These are phyloP conservation scores for Conistra vaccinii DNA, from an alignment of 2,888 invertebrate genomes.

Conservation along the genomic window DNA sequence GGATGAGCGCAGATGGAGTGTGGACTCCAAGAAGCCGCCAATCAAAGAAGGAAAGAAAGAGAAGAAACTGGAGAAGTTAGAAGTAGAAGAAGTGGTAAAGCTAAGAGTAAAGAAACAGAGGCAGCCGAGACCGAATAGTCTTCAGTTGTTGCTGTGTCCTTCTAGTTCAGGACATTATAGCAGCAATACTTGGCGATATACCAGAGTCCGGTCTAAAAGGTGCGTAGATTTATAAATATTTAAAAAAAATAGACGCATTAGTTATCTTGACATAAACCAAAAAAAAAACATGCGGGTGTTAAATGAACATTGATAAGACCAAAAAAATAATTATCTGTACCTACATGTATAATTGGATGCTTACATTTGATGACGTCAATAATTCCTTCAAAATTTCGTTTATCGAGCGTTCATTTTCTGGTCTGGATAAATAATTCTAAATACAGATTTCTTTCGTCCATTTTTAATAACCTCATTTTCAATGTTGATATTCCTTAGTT, in stretches of 20 bases:
- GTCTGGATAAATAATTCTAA: too few relatives aligned
- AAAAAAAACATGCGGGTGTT: not conserved
- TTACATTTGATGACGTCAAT: not conserved
- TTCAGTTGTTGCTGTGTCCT: slow-evolving; percentile 86
- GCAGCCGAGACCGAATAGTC: slow-evolving; percentile 86
- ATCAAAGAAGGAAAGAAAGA: slow-evolving; percentile 78
- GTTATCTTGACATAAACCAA: too few relatives aligned
- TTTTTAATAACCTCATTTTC: too few relatives aligned
- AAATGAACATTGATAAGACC: not conserved
- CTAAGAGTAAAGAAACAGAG: slow-evolving; percentile 84
- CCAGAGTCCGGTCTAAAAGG: slow-evolving; percentile 87
- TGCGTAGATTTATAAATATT: slow-evolving; percentile 65
- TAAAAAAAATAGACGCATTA: not conserved
- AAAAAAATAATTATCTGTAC: not conserved
- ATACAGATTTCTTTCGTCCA: too few relatives aligned
- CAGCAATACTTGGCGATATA: slow-evolving; percentile 88
- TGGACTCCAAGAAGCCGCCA: slow-evolving; percentile 84
- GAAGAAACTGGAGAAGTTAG: slow-evolving; percentile 51
- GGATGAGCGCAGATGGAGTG: slow-evolving; percentile 81
- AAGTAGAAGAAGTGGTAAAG: slow-evolving; percentile 82
- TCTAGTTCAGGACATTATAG: slow-evolving; percentile 87
- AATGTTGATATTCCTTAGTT: not conserved
- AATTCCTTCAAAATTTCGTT: too few relatives aligned
- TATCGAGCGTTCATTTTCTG: too few relatives aligned
- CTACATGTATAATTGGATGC: not conserved